Conservation (phyloP, 1,140 invertebrate species). For the Homarus americanus region DNA sequence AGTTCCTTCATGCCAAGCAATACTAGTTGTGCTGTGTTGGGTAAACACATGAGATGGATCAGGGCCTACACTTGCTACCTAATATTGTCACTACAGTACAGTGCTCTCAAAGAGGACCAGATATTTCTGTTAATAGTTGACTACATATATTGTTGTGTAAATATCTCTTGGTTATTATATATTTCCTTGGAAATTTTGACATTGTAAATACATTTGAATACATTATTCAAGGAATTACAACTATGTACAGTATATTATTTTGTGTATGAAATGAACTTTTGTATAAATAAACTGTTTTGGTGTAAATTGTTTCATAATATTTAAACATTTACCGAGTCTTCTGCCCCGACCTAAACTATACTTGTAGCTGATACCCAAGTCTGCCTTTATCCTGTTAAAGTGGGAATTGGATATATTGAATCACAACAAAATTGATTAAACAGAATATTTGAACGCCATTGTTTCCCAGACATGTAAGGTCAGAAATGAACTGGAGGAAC, state of each 20-base stretch:
- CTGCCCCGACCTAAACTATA: no score
- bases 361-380: no score
- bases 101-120: neutral
- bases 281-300: conserved; percentile 47
- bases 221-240: neutral
- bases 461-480: no score
- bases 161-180: neutral
- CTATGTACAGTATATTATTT: conserved; percentile 66
- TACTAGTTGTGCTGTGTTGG: neutral
- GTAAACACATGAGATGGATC: neutral
- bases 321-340: neutral
- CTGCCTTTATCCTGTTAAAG: no score
- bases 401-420: neutral
- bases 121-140: neutral
- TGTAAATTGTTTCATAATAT: neutral
- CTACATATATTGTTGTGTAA: neutral
- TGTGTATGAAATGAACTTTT: conserved; percentile 56
- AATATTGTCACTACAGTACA: neutral
- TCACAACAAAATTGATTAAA: neutral
- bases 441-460: no score
- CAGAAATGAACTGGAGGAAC: no score
- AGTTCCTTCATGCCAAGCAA: conserved; percentile 48
- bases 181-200: neutral
- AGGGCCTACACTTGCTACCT: neutral
- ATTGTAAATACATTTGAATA: conserved; percentile 8